Evolutionary conservation across 2,888 invertebrate genomes (phyloP), one percentile per base, ranked within the genome.

Genomic region (Eumacrocentrus americanus): DNA sequence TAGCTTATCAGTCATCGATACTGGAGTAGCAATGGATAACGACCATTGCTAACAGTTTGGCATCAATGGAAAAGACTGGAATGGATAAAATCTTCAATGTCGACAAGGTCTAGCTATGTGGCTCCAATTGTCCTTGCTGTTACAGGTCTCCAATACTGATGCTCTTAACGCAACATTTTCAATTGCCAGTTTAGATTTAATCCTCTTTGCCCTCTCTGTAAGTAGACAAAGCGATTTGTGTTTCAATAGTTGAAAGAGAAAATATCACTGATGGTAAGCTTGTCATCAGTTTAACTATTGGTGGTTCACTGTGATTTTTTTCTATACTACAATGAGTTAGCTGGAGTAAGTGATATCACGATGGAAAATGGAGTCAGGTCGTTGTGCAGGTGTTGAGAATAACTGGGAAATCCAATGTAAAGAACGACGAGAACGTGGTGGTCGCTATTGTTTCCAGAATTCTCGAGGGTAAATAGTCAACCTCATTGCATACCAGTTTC

Each of bases 381-480:
- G 29, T 6, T 29, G 29, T 29, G 29, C 29, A 29, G 37, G 38
- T 52, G 38, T 38, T 52, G 52, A 38, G 35, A 16, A 12, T 18
- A 44, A 7, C 44, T 44, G 9, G 16, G 44, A 20, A 7, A 9
- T n/a, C n/a, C n/a, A n/a, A n/a, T 12, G 35, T 37, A 22, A 12
- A 38, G 20, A 37, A 20, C 34, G 52, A n/a, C 22, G 22, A 14
- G 37, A 18, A 52, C 22, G 20, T 20, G 18, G 62, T 54, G 65
- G 58, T 56, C 60, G 56, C 61, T 60, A 69, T 72, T 71, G 70
- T 70, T 62, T 71, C 20, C 63, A 60, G 56, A 37, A 51, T 64
- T 67, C 67, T 57, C 61, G 62, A 62, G 67, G 64, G 63, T 70
- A 72, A 72, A 72, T 70, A 72, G 64, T 68, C 68, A 46, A 22